Percentiles rank a stretch among this genome's conserved stretches.
Conservation (phyloP, 1,140 invertebrate genomes). For the Chymomyza costata region DNA sequence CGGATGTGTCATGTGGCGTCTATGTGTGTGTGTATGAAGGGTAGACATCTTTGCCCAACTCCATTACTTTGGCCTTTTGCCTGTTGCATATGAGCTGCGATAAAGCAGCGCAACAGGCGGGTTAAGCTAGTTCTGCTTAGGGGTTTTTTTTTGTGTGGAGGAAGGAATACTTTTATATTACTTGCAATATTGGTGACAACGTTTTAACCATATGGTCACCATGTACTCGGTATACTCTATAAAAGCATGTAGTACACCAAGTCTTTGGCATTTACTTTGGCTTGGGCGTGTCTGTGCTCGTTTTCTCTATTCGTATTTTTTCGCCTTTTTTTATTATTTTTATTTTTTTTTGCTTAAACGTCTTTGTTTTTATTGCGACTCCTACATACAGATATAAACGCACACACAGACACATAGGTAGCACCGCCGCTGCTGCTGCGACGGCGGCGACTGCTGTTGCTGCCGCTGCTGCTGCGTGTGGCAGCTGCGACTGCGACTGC, state of each 20-base stretch:
- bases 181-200: too few relatives aligned
- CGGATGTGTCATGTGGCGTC: constrained; percentile 40
- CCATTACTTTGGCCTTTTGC: constrained; percentile 21
- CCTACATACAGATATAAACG: neutral
- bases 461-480: constrained; percentile 10
- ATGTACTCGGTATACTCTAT: too few relatives aligned
- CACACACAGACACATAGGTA: constrained; percentile 1
- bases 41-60: neutral
- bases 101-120: constrained; percentile 52
- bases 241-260: too few relatives aligned
- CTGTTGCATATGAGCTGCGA: constrained; percentile 51
- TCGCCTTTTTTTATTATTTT: constrained; percentile 17
- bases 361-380: constrained; percentile 44
- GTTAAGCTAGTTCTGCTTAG: constrained; percentile 29
- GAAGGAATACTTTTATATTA: too few relatives aligned
- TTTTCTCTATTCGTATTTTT: constrained; percentile 42
- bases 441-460: constrained; percentile 1
- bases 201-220: too few relatives aligned
- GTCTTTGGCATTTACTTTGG: too few relatives aligned
- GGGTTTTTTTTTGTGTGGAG: constrained; percentile 7
- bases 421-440: constrained; percentile 12
- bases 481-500: neutral
- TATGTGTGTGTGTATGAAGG: constrained; percentile 1
- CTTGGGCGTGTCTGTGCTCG: constrained; percentile 35
- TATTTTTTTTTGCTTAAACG: constrained; percentile 9